Evolutionary conservation across 2,888 invertebrate species (phyloP).

Genomic region (Clanis bilineata): DNA sequence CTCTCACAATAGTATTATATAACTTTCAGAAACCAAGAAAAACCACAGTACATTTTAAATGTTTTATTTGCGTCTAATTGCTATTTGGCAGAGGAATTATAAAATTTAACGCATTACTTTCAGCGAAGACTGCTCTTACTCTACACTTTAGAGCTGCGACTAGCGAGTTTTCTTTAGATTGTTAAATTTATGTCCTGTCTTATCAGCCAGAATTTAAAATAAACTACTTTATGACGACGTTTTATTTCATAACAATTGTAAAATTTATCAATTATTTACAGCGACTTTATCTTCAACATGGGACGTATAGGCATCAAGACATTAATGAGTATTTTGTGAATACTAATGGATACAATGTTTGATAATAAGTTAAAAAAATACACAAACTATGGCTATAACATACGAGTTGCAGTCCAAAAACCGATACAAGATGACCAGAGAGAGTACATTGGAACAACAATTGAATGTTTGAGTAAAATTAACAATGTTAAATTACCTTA

Average conservation of each 20-base stretch:
- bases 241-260: background rate
- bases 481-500: too few species aligned
- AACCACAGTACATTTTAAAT: too few species aligned
- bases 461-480: too few species aligned
- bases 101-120: background rate
- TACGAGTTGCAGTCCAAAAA: too few species aligned
- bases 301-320: background rate
- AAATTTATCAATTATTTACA: background rate
- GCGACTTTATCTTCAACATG: background rate
- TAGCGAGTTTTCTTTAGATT: background rate
- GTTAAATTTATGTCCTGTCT: background rate
- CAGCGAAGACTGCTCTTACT: background rate
- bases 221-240: background rate
- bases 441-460: too few species aligned
- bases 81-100: background rate
- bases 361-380: too few species aligned
- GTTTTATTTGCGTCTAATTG: background rate
- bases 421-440: too few species aligned
- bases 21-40: too few species aligned
- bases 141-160: background rate
- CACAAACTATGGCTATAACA: too few species aligned
- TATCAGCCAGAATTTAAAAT: background rate
- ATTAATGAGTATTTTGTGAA: background rate
- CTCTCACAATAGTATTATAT: too few species aligned
- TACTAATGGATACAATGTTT: background rate